Evolutionary conservation across 1,140 invertebrate genomes (phyloP).

Genomic region (Littorina saxatilis): DNA sequence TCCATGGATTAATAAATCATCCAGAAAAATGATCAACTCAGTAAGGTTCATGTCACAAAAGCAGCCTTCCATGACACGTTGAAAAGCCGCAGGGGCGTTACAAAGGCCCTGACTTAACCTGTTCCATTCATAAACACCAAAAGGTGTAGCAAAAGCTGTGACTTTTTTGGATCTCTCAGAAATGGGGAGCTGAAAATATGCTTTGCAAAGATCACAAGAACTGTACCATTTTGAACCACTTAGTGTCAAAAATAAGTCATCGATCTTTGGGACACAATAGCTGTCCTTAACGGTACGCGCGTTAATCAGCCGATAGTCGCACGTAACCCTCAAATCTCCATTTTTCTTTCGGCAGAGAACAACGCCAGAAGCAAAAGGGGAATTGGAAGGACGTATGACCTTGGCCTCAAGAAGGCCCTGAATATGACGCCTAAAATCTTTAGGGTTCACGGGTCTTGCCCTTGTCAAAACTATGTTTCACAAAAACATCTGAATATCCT

Average conservation of each 20-base stretch:
- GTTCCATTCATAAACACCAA: neutral
- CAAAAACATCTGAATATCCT: too few species aligned
- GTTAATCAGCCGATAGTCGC: slow-evolving; percentile 19
- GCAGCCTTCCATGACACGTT: neutral
- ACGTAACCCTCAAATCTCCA: neutral
- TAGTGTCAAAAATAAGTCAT: neutral
- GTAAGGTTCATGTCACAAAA: neutral
- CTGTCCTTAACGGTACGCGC: neutral
- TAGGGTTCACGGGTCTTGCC: too few species aligned
- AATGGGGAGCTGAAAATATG: too few species aligned
- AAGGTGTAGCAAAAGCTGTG: neutral
- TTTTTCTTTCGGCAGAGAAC: slow-evolving; percentile 3
- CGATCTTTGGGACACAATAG: slow-evolving; percentile 9
- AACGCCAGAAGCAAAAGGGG: neutral
- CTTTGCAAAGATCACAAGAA: too few species aligned
- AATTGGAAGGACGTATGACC: slow-evolving; percentile 4
- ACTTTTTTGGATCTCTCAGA: too few species aligned
- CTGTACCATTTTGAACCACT: neutral
- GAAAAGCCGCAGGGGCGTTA: neutral
- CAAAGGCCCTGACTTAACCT: neutral
- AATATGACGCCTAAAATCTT: slow-evolving; percentile 13
- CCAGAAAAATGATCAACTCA: slow-evolving; percentile 26
- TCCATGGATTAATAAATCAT: slow-evolving; percentile 9
- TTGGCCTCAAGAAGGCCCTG: slow-evolving; percentile 20
- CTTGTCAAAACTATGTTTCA: too few species aligned